phyloP scores from a whole-genome alignment of 2,113 vertebrate genomes.

The Sporophila hypoxantha region DNA sequence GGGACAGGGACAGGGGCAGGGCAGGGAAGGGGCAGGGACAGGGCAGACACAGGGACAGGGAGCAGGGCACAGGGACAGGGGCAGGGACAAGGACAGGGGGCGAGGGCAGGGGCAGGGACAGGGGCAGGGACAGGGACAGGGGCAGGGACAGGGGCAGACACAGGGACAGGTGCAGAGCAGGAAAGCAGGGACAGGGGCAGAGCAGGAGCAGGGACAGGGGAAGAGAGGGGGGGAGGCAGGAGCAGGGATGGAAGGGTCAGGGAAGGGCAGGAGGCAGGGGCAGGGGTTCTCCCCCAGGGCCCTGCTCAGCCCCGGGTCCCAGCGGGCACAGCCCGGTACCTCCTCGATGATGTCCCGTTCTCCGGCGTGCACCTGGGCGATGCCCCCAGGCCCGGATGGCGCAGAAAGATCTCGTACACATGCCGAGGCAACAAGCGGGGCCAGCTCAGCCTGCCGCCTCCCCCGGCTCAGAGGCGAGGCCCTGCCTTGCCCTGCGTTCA shows the following conservation, averaged over 20 bases:
- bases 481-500: accelerated
- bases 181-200: not conserved
- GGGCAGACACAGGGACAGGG: too few relatives aligned
- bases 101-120: not conserved
- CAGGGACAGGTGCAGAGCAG: not conserved
- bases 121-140: not conserved
- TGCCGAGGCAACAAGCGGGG: constrained; percentile 28
- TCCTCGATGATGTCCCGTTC: constrained; percentile 92
- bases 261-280: not conserved
- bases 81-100: too few relatives aligned
- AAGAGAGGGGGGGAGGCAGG: not conserved
- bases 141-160: not conserved
- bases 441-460: accelerated
- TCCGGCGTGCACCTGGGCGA: constrained; percentile 90
- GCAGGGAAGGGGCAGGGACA: too few relatives aligned
- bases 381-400: constrained; percentile 82
- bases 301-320: accelerated
- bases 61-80: too few relatives aligned
- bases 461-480: accelerated
- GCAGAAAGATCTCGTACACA: constrained; percentile 91
- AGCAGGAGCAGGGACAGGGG: not conserved
- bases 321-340: constrained; percentile 43
- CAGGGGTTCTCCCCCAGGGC: not conserved
- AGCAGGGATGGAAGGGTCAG: not conserved
- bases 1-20: too few relatives aligned